Evolutionary conservation across 2,888 invertebrate genomes (phyloP), one percentile per base, ranked within the genome.

Genomic region (Deladenus siricidicola): DNA sequence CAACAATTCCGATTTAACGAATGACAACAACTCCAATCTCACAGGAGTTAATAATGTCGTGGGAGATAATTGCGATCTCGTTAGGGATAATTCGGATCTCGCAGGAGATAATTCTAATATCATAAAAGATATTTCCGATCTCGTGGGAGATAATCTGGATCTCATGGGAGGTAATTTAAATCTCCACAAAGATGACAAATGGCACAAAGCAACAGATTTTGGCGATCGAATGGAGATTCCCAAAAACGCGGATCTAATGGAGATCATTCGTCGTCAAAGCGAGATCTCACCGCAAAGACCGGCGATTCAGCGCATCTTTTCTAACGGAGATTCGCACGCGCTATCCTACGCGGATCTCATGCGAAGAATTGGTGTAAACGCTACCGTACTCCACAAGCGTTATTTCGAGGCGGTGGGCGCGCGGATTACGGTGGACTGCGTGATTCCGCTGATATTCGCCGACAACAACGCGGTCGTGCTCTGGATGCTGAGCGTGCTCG

Each of bases 401-500:
- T 52, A 54, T 44, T 57, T 56, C 24, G 4, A n/a, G 1, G 17
- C 4, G 23, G 17, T 3, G 2, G 64, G 63, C 17, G 19, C 23
- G 24, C 10, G 23, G 2, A 34, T 63, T 30, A 23, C 54, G 23
- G 8, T 61, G 3, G 69, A 70, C 39, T 56, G 50, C 23, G 55
- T 70, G 23, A 56, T 70, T 8, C 55, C 62, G 1, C 14, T 34
- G 39, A 43, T 72, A 10, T 26, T 53, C 2, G 17, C 63, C 23
- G 49, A 52, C 21, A 45, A 49, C 28, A 69, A 65, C 34, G 42
- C 26, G 1, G 43, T 55, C 48, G 48, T 62, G 44, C 49, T 44
- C 23, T 43, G 52, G 21, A 64, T 73, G n/a, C 56, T 72, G 1
- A 63, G 65, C 10, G 60, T 69, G 23, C 49, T 60, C 3, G 24